phyloP scores from a whole-genome alignment of 2,113 vertebrate species.

The Microcebus jonahi region DNA sequence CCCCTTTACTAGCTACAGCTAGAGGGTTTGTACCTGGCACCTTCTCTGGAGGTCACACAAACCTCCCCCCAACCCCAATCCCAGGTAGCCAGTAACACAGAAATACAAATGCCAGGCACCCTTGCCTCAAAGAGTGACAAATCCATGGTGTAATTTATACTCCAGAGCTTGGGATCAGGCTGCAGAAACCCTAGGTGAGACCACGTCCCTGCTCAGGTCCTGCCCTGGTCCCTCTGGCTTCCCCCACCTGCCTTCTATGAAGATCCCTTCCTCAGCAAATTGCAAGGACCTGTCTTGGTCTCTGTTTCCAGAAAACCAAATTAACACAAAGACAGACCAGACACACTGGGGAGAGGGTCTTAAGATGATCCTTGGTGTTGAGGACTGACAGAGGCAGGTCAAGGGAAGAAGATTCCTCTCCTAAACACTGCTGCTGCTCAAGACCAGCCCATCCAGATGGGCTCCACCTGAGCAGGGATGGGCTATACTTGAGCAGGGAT shows the following conservation, averaged over 20 bases:
- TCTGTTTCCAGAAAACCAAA: background rate
- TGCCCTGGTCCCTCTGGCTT: background rate
- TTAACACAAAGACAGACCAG: background rate
- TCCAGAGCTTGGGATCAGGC: background rate
- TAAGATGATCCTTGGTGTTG: background rate
- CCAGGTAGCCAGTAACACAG: background rate
- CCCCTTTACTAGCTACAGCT: background rate
- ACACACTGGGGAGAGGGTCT: background rate
- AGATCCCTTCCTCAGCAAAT: background rate
- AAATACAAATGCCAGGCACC: background rate
- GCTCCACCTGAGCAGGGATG: background rate
- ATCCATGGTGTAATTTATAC: background rate
- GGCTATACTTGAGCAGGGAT: no score
- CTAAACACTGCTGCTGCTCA: background rate
- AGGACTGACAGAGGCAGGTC: background rate
- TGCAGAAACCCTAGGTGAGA: background rate
- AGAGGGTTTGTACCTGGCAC: background rate
- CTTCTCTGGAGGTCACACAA: background rate
- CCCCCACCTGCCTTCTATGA: background rate
- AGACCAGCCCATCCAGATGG: background rate
- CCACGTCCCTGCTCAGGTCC: background rate
- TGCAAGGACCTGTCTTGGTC: background rate
- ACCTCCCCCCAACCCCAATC: background rate
- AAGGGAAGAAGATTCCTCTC: background rate
- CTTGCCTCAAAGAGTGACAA: background rate